Percentiles rank a stretch among this genome's conserved stretches.
Evolutionary conservation across 1,140 invertebrate genomes (phyloP).

Genomic region (Coelopa frigida): DNA sequence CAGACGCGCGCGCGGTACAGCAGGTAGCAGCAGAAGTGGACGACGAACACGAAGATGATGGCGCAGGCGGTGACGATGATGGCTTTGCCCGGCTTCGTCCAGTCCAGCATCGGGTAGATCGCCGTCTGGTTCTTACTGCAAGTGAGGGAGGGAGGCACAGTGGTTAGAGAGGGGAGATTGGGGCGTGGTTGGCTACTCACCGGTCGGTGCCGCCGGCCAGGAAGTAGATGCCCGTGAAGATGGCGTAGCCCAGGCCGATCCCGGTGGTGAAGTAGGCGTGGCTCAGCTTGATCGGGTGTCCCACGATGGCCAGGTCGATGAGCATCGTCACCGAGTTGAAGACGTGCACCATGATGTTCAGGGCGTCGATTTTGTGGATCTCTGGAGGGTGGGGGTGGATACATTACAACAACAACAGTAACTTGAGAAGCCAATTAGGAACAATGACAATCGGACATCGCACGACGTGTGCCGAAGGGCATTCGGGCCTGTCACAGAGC

Average conservation of each 20-base stretch:
- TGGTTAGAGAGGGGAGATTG: no score
- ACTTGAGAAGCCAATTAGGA: neutral
- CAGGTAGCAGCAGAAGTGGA: conserved; percentile 45
- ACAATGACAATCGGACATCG: neutral
- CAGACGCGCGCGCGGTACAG: conserved; percentile 42
- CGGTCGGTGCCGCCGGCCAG: conserved; percentile 56
- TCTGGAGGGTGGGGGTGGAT: conserved; percentile 20
- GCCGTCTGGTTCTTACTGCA: conserved; percentile 47
- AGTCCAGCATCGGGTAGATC: conserved; percentile 57
- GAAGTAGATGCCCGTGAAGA: conserved; percentile 62
- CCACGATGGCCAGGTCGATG: conserved; percentile 55
- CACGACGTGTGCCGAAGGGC: neutral
- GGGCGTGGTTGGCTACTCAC: no score
- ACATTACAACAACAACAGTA: conserved; percentile 2
- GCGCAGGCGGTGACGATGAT: conserved; percentile 50
- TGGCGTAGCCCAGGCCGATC: conserved; percentile 51
- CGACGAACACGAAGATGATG: conserved; percentile 47
- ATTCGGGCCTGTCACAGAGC: no score
- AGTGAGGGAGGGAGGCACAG: conserved; percentile 13
- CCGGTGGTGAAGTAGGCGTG: conserved; percentile 57
- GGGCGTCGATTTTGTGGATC: conserved; percentile 46
- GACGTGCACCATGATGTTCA: conserved; percentile 59
- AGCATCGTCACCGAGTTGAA: conserved; percentile 60
- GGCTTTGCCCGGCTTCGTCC: conserved; percentile 51
- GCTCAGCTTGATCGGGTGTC: conserved; percentile 54